Conservation (phyloP, 2,888 invertebrate genomes). For the Epistrophe eligans region DNA sequence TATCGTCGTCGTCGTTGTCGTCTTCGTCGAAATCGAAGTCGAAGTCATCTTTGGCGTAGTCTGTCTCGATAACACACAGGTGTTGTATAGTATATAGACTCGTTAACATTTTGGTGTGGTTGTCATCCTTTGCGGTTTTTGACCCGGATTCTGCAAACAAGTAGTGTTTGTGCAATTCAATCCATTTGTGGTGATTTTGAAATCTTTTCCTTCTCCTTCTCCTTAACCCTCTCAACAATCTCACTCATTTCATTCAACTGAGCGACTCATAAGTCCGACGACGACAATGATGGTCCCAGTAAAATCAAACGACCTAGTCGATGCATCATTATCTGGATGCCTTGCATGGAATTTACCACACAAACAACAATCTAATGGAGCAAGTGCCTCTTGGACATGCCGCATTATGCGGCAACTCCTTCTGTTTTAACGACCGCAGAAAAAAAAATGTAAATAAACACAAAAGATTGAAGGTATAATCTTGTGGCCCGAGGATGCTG, state of each 20-base stretch:
- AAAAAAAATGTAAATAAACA: constrained; percentile 53
- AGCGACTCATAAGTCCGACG: constrained; percentile 22
- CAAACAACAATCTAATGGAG: constrained; percentile 67
- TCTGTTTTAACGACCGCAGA: constrained; percentile 16
- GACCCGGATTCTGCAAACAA: constrained; percentile 63
- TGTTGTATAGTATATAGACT: background rate
- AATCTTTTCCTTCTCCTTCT: constrained; percentile 5
- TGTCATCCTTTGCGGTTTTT: constrained; percentile 69
- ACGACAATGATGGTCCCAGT: constrained; percentile 38
- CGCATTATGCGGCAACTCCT: constrained; percentile 15
- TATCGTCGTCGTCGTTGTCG: background rate
- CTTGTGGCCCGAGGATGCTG: constrained; percentile 38
- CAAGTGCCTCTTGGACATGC: constrained; percentile 48
- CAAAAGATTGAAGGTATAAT: constrained; percentile 25
- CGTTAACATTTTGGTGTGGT: constrained; percentile 44
- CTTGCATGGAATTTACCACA: constrained; percentile 46
- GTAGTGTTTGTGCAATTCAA: constrained; percentile 32
- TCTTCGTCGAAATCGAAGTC: background rate
- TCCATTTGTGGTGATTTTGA: constrained; percentile 67
- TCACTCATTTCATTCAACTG: background rate
- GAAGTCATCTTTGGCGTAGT: background rate
- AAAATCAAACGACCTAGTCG: constrained; percentile 67
- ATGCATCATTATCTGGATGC: constrained; percentile 62
- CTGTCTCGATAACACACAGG: constrained; percentile 1
- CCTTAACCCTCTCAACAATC: background rate